These are phyloP conservation scores for Anisognathus igniventris DNA, from an alignment of 2,797 vertebrate species.

Conservation along the genomic window DNA sequence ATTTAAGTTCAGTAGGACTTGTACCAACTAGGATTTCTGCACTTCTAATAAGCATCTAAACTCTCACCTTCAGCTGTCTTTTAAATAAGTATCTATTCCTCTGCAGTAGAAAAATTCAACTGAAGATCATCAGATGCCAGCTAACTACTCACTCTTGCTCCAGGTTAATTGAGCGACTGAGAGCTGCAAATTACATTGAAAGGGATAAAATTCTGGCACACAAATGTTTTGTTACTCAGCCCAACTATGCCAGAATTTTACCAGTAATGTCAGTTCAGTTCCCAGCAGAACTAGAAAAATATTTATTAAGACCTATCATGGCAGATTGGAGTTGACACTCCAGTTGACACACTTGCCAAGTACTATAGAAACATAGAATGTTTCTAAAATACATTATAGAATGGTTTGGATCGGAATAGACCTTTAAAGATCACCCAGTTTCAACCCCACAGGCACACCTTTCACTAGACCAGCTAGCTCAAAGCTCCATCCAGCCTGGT, in stretches of 20 bases:
- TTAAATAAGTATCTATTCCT: neutral
- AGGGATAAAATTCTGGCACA: neutral
- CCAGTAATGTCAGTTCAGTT: neutral
- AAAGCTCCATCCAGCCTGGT: neutral
- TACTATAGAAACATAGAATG: neutral
- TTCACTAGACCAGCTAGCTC: neutral
- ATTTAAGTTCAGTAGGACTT: neutral
- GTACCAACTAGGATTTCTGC: neutral
- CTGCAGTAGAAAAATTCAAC: neutral
- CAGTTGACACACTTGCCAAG: neutral
- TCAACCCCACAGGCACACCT: neutral
- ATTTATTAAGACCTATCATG: neutral
- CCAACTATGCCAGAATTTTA: neutral
- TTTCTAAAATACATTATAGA: neutral
- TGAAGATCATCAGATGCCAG: neutral
- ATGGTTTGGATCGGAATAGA: neutral
- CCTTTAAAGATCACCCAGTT: neutral
- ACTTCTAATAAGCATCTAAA: neutral
- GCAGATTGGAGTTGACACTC: neutral
- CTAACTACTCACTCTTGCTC: neutral
- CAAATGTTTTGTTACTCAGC: neutral
- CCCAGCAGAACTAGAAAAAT: neutral
- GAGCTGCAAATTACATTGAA: neutral
- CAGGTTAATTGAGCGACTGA: neutral
- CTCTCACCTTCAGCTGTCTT: neutral